A percentile compares a stretch with the other conserved stretches of the same genome.
Evolutionary conservation across 2,797 vertebrate genomes (phyloP).

Genomic region (Glossophaga mutica): DNA sequence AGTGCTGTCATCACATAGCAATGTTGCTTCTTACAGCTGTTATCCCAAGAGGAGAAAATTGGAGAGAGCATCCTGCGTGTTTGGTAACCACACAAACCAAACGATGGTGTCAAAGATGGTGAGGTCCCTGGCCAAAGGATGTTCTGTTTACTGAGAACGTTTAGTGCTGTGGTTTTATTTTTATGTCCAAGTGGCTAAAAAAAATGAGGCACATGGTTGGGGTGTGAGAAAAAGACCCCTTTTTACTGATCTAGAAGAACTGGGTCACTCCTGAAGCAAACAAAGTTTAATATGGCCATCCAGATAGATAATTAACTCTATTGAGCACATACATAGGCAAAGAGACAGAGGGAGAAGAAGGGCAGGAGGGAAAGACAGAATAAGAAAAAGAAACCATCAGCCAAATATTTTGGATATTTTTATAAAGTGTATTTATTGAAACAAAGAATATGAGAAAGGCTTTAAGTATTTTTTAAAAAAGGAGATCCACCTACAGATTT

Average conservation of each 20-base stretch:
- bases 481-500: no score
- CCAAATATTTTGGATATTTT: background rate
- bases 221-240: background rate
- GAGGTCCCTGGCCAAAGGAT: background rate
- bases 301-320: background rate
- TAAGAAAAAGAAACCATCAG: background rate
- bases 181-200: background rate
- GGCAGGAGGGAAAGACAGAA: no score
- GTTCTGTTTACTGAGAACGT: slow-evolving; percentile 31
- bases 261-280: background rate
- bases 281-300: background rate
- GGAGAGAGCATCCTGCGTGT: background rate
- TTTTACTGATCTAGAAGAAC: background rate
- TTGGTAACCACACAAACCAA: background rate
- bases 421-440: background rate
- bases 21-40: slow-evolving; percentile 31
- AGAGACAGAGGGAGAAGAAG: no score
- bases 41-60: slow-evolving; percentile 27
- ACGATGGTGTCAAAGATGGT: background rate
- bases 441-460: background rate
- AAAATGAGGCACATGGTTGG: background rate
- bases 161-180: background rate
- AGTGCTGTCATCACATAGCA: background rate
- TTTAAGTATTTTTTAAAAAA: background rate
- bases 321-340: background rate